Base-by-base conservation (phyloP, 2,113 vertebrate species). In the Asarcornis scutulata region DNA sequence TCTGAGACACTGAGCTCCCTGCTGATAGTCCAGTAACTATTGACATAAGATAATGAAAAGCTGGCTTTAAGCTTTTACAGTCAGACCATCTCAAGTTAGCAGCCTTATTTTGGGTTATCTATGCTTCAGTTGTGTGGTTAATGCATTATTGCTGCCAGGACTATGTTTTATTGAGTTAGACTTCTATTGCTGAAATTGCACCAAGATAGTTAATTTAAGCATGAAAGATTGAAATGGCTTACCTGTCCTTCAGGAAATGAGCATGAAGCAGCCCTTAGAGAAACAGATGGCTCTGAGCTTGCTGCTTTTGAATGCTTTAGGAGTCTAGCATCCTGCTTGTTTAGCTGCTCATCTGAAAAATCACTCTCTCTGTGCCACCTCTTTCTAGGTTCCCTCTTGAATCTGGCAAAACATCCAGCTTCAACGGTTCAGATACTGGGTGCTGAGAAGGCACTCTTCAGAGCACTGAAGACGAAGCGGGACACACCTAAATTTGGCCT, bases 401-500 rank as follows among this genome's bases (percentile, higher is more conserved):
- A 99, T 97, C 98, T 99, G 98, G 99, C 99, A 5, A 99, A 99
- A 82, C 99, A 99, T 84, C 99, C 99, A 2, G 99, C 99, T 59
- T 99, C 99, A 84, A 99, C 99, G 0, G 99, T 99, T 91, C 99
- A 99, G 97, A 99, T 99, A 92, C 97, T 99, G 25, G 99, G 99
- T 42, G 99, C 99, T 77, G 99, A 99, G 96, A 99, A 99, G 66
- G 99, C 99, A 40, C 98, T 99, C 13, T 99, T 99, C 86, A 98
- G 99, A 95, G 99, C 99, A 12, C 97, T 99, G 83, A 99, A 99
- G 95, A 99, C 99, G 13, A 98, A 98, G 82, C 98, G 98, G 62
- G 99, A 99, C 96, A 99, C 99, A 0, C 99, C 99, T n/a, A 99
- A 99, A 91, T 99, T 99, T 46, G 99, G 99, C 73, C 98, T 99